Percentiles rank a stretch among this genome's conserved stretches.
These are phyloP conservation scores for Erythrolamprus reginae DNA, from an alignment of 2,113 vertebrate genomes.

Conservation along the genomic window DNA sequence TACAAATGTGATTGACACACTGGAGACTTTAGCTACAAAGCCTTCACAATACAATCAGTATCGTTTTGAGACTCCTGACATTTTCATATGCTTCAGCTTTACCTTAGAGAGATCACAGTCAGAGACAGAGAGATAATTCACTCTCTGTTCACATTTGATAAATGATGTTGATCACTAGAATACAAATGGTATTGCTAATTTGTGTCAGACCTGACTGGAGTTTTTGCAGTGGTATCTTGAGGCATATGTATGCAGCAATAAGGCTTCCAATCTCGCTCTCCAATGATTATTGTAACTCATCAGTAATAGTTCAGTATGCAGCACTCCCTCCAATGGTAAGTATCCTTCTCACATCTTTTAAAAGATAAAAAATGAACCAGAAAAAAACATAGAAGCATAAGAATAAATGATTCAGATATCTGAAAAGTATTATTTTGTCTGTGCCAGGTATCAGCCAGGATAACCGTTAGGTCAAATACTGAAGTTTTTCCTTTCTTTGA, in stretches of 20 bases:
- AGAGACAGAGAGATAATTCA: not conserved
- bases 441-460: not conserved
- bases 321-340: not conserved
- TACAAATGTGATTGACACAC: not conserved
- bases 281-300: not conserved
- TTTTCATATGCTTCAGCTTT: conserved; percentile 20
- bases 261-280: not conserved
- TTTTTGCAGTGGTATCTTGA: not conserved
- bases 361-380: not conserved
- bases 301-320: not conserved
- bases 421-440: not conserved
- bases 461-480: not conserved
- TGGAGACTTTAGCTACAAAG: not conserved
- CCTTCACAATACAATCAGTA: not conserved
- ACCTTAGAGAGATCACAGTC: conserved; percentile 16
- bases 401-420: not conserved
- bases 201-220: not conserved
- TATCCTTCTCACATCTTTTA: not conserved
- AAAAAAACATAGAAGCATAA: not conserved
- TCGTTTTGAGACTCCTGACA: conserved; percentile 11
- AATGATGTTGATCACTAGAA: conserved; percentile 28
- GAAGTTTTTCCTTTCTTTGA: not conserved
- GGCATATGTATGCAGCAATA: not conserved
- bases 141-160: not conserved
- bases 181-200: conserved; percentile 1